Evolutionary conservation across 2,888 invertebrate species (phyloP), one percentile per base, ranked within the genome.

Genomic region (Noctua comes): DNA sequence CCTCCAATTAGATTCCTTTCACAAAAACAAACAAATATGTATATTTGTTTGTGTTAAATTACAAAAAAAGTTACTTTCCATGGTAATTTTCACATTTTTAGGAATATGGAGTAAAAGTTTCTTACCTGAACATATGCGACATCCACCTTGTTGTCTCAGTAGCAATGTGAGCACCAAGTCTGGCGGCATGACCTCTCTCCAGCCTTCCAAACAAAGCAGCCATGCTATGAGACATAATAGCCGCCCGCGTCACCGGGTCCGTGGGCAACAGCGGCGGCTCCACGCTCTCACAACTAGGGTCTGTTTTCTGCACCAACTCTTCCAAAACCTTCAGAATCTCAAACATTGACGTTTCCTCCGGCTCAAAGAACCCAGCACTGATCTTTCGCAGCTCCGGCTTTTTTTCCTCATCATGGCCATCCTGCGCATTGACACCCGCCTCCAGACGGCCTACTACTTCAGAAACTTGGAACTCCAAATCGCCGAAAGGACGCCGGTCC

Each of bases 101-200:
- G 59, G n/a, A 62, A 73, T 71, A 70, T 48, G 13, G 46, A 75
- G 65, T 70, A 68, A 11, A n/a, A n/a, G 11, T 59, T 46, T 82
- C 93, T 92, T 93, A 98, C 98, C 98, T 98, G 96, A 99, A 99
- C 91, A 99, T 97, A 91, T 98, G 98, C 74, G 98, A 98, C 90
- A 99, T 97, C 99, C 99, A 99, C 87, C 98, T 96, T 8, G 98
- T 98, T 0, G 98, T 98, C 92, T 99, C 99, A 51, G 98, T 98
- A 0, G 98, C 98, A 87, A 99, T 97, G 90, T 98, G 98, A 64
- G 98, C 98, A 65, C 98, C 98, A 36, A 99, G 97, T 89, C 98
- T 97, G 77, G 98, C 98, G 75, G 99, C 97, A 93, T 98, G 98
- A 85, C 97, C 97, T 66, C 98, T 97, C 84, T 99, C 98, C 84